These are phyloP conservation scores for Troides aeacus DNA, from an alignment of 2,888 invertebrate genomes.

Conservation along the genomic window DNA sequence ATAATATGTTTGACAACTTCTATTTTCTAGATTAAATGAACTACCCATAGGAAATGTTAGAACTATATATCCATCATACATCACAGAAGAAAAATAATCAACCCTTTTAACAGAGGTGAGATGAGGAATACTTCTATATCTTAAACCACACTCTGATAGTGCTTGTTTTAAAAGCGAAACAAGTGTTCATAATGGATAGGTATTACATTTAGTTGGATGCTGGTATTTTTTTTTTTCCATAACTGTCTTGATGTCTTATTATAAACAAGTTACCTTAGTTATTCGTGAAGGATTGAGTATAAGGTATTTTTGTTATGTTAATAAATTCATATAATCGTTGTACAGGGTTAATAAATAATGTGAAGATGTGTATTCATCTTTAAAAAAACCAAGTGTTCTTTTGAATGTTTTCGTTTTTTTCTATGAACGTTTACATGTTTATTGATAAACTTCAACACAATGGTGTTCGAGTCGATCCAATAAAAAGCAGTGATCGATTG, in stretches of 20 bases:
- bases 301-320: conserved; percentile 60
- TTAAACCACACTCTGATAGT: conserved; percentile 42
- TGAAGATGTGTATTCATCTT: conserved; percentile 22
- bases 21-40: no score
- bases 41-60: no score
- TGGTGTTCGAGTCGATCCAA: conserved; percentile 48
- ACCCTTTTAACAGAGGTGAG: background rate
- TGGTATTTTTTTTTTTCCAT: conserved; percentile 52
- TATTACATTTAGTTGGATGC: conserved; percentile 65
- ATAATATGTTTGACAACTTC: no score
- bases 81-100: background rate
- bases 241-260: conserved; percentile 73
- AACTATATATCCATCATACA: background rate
- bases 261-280: conserved; percentile 49
- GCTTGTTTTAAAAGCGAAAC: conserved; percentile 60
- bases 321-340: conserved; percentile 2
- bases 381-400: conserved; percentile 38
- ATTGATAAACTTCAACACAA: conserved; percentile 52
- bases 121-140: conserved; percentile 26
- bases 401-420: conserved; percentile 34
- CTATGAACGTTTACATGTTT: conserved; percentile 52
- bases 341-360: conserved; percentile 4
- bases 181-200: conserved; percentile 76
- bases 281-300: conserved; percentile 66
- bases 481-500: conserved; percentile 67